phyloP scores from a whole-genome alignment of 2,113 vertebrate species.

The Eurystomus gularis region DNA sequence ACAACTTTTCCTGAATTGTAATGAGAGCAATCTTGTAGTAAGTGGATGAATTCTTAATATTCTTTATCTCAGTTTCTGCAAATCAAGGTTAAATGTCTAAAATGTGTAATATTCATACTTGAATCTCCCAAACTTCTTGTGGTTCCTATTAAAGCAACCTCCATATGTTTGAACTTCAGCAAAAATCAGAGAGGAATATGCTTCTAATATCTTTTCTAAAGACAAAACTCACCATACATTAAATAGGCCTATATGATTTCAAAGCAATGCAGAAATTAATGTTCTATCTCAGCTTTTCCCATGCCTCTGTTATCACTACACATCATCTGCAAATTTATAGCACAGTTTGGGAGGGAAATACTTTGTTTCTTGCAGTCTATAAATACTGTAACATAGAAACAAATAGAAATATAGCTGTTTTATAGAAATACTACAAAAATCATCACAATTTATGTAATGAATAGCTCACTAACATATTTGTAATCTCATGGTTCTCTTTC shows the following conservation, averaged over 20 bases:
- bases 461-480: background rate
- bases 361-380: background rate
- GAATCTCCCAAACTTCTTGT: background rate
- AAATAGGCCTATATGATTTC: background rate
- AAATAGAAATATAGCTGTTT: background rate
- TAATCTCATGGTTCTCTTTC: background rate
- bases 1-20: background rate
- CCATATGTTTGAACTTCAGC: background rate
- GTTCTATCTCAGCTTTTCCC: background rate
- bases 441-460: background rate
- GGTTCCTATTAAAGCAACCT: background rate
- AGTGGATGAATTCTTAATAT: background rate
- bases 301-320: background rate
- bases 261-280: background rate
- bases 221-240: background rate
- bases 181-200: background rate
- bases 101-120: background rate
- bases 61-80: background rate
- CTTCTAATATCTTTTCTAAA: background rate
- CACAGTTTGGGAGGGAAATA: background rate
- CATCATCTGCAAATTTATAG: background rate
- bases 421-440: background rate
- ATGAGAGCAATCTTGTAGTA: background rate
- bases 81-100: background rate
- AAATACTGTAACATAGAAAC: background rate